Percentiles rank a stretch among this genome's conserved stretches.
Evolutionary conservation across 2,113 vertebrate species (phyloP).

Genomic region (Oostethus manadensis): DNA sequence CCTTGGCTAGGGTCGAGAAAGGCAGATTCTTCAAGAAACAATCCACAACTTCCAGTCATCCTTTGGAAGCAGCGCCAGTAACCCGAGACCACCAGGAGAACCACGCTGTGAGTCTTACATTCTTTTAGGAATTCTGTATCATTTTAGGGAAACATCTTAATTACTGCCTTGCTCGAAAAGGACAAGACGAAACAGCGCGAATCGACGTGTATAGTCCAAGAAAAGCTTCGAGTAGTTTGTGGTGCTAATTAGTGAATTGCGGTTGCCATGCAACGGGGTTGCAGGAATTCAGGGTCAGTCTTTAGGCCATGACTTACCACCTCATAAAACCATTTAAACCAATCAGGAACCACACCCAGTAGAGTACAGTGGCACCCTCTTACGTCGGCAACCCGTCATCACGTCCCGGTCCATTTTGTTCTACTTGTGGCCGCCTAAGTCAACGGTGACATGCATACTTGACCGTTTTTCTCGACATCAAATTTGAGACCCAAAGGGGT

Average conservation of each 20-base stretch:
- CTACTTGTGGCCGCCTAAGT: too few relatives aligned
- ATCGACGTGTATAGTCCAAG: neutral
- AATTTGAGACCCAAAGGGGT: too few relatives aligned
- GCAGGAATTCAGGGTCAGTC: too few relatives aligned
- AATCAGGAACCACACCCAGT: too few relatives aligned
- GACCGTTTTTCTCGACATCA: too few relatives aligned
- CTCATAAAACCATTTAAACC: too few relatives aligned
- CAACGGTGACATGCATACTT: too few relatives aligned
- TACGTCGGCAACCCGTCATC: too few relatives aligned
- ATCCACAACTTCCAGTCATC: constrained; percentile 98
- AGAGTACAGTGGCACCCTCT: too few relatives aligned
- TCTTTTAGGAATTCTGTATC: neutral
- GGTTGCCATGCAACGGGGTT: neutral
- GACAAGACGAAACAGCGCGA: neutral
- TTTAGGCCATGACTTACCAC: too few relatives aligned
- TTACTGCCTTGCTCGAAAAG: neutral
- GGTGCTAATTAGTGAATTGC: neutral
- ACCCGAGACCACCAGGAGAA: constrained; percentile 79
- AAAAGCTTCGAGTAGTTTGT: neutral
- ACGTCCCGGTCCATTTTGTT: too few relatives aligned
- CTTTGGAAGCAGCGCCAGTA: constrained; percentile 96
- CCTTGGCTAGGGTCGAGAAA: constrained; percentile 82
- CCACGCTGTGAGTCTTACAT: constrained; percentile 76
- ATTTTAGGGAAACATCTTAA: too few relatives aligned
- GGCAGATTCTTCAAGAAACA: constrained; percentile 95